These are phyloP conservation scores for Patiria miniata DNA, from an alignment of 35 echinoderm and acorn worm genomes.

Conservation along the genomic window DNA sequence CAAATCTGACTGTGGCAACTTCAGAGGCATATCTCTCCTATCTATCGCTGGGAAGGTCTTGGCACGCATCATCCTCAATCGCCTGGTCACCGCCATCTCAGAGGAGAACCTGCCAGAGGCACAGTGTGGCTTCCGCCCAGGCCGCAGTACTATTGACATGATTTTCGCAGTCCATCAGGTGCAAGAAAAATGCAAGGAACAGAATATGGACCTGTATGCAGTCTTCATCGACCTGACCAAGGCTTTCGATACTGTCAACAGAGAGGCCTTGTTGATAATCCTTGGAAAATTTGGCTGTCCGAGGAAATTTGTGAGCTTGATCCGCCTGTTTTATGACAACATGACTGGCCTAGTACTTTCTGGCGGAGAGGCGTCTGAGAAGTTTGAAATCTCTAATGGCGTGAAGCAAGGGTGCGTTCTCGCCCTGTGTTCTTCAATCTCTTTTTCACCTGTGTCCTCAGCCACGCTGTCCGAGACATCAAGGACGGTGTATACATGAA, in stretches of 20 bases:
- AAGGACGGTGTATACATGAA: not conserved
- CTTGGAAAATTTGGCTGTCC: conserved; percentile 37
- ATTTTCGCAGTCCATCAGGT: conserved; percentile 20
- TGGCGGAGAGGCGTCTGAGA: not conserved
- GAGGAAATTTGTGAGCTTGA: conserved; percentile 3
- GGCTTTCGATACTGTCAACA: conserved; percentile 53
- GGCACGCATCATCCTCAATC: not conserved
- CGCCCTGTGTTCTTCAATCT: conserved; percentile 44
- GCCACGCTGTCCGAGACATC: conserved; percentile 20
- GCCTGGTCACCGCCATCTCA: not conserved
- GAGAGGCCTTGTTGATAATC: conserved; percentile 37
- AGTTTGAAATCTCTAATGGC: conserved; percentile 19
- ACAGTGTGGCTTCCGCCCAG: conserved; percentile 29
- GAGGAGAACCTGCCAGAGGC: not conserved
- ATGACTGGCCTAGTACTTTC: not conserved
- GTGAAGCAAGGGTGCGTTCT: conserved; percentile 34
- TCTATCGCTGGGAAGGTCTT: not conserved
- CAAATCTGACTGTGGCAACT: conserved; percentile 32
- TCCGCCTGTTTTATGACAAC: conserved; percentile 16
- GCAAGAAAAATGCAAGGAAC: conserved; percentile 51
- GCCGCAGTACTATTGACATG: conserved; percentile 49
- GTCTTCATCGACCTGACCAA: conserved; percentile 67
- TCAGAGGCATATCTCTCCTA: not conserved
- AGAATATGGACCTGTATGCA: conserved; percentile 23
- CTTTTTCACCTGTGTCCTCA: conserved; percentile 33